Percentiles rank a stretch among this genome's conserved stretches.
Conservation (phyloP, 2,888 invertebrate species). For the Ophion ventricosus region DNA sequence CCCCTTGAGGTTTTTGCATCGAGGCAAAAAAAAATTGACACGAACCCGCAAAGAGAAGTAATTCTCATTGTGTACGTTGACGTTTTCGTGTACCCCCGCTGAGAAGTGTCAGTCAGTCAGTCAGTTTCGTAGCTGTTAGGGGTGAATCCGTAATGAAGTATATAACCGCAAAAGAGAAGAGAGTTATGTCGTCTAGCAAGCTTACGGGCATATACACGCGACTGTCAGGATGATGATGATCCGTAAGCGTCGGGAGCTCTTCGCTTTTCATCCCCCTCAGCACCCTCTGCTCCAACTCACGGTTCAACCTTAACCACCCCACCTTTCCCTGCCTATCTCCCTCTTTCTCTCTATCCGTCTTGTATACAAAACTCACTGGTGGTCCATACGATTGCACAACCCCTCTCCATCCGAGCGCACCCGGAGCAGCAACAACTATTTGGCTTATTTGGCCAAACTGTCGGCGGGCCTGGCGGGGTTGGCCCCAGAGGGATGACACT, state of each 20-base stretch:
- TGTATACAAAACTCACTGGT: slow-evolving; percentile 14
- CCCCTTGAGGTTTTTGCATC: neutral
- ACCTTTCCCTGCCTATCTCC: slow-evolving; percentile 11
- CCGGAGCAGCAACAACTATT: slow-evolving; percentile 65
- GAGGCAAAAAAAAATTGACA: neutral
- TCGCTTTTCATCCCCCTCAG: slow-evolving; percentile 72
- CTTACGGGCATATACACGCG: slow-evolving; percentile 40
- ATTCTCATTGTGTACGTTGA: slow-evolving; percentile 35
- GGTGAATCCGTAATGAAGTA: slow-evolving; percentile 81
- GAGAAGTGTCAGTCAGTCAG: slow-evolving; percentile 78
- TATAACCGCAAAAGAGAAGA: slow-evolving; percentile 63
- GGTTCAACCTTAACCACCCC: slow-evolving; percentile 30
- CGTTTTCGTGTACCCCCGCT: slow-evolving; percentile 46
- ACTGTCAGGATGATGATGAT: slow-evolving; percentile 55
- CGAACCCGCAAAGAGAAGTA: neutral
- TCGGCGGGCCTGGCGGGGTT: slow-evolving; percentile 60
- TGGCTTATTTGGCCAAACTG: slow-evolving; percentile 74
- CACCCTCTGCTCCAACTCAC: slow-evolving; percentile 62
- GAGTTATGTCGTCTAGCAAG: slow-evolving; percentile 50
- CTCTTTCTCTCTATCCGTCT: slow-evolving; percentile 1
- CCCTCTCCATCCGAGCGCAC: slow-evolving; percentile 7
- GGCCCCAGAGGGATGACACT: slow-evolving; percentile 66
- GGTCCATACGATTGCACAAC: slow-evolving; percentile 4
- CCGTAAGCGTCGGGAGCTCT: slow-evolving; percentile 61
- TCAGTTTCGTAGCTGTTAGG: slow-evolving; percentile 70